Conservation (phyloP, 2,888 invertebrate species). For the Plutella xylostella region DNA sequence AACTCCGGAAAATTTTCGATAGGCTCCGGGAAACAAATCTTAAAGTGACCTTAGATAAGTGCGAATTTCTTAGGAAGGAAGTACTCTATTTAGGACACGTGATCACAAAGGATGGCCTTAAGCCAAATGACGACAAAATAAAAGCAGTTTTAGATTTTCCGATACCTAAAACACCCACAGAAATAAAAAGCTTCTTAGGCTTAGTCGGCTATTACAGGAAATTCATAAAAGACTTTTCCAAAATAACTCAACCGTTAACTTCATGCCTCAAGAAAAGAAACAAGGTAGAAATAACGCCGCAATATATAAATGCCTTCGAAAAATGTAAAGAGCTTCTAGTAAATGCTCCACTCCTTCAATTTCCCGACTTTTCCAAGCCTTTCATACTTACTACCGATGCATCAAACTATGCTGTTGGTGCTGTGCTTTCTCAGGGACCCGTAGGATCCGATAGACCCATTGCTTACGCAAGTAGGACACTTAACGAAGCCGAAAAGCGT, state of each 20-base stretch:
- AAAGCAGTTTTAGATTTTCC: too few relatives aligned
- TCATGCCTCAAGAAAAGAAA: background rate
- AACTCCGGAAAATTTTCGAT: constrained; percentile 23
- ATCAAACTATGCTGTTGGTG: constrained; percentile 12
- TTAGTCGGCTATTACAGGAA: too few relatives aligned
- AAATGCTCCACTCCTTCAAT: constrained; percentile 16
- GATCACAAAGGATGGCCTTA: background rate
- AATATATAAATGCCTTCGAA: constrained; percentile 5
- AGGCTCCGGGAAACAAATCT: constrained; percentile 17
- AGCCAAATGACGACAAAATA: too few relatives aligned
- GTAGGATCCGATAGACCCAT: constrained; percentile 14
- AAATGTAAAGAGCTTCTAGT: constrained; percentile 14
- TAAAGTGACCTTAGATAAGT: constrained; percentile 5
- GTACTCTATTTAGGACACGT: background rate
- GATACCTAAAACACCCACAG: too few relatives aligned
- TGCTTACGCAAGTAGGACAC: constrained; percentile 5
- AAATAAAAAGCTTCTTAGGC: background rate
- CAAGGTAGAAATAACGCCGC: too few relatives aligned
- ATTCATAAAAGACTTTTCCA: background rate
- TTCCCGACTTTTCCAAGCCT: constrained; percentile 15
- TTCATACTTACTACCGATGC: constrained; percentile 20
- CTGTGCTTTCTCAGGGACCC: constrained; percentile 14
- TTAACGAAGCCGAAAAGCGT: constrained; percentile 1
- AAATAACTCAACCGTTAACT: background rate
- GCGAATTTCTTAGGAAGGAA: constrained; percentile 3